Conservation (phyloP, 2,888 invertebrate genomes). For the Morinoia aosen region DNA sequence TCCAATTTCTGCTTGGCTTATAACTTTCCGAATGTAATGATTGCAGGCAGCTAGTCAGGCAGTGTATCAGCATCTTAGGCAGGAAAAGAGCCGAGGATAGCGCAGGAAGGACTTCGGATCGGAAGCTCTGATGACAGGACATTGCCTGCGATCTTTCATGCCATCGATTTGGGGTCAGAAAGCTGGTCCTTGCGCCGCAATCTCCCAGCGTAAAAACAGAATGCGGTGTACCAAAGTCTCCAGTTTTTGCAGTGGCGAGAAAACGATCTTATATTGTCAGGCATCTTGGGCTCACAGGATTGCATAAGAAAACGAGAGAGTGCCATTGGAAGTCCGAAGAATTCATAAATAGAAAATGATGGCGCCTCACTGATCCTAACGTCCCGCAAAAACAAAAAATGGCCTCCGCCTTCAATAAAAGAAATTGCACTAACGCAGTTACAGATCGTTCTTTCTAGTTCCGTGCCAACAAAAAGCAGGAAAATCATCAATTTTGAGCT, state of each 20-base stretch:
- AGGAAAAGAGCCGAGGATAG: neutral
- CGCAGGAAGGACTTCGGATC: neutral
- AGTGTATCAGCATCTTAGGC: neutral
- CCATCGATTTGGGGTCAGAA: conserved; percentile 36
- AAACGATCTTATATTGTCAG: conserved; percentile 18
- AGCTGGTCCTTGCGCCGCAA: neutral
- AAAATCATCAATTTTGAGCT: neutral
- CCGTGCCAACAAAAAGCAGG: neutral
- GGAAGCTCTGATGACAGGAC: conserved; percentile 49
- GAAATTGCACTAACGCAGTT: neutral
- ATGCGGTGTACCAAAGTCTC: neutral
- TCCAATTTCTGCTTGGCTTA: neutral
- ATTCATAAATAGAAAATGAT: conserved; percentile 53
- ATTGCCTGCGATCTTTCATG: neutral
- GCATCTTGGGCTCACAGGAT: neutral
- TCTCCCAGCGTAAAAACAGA: conserved; percentile 14
- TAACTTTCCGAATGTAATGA: neutral
- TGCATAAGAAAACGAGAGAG: conserved; percentile 24
- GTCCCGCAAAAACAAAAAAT: conserved; percentile 46
- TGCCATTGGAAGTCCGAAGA: conserved; percentile 44
- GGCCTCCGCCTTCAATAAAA: conserved; percentile 31
- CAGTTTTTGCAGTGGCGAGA: conserved; percentile 28
- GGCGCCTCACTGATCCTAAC: conserved; percentile 44
- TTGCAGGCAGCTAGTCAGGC: neutral
- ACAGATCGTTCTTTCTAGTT: conserved; percentile 6